A percentile compares a stretch with the other conserved stretches of the same genome.
These are phyloP conservation scores for Tokudaia muenninki DNA, from an alignment of 2,797 vertebrate species.

Conservation along the genomic window DNA sequence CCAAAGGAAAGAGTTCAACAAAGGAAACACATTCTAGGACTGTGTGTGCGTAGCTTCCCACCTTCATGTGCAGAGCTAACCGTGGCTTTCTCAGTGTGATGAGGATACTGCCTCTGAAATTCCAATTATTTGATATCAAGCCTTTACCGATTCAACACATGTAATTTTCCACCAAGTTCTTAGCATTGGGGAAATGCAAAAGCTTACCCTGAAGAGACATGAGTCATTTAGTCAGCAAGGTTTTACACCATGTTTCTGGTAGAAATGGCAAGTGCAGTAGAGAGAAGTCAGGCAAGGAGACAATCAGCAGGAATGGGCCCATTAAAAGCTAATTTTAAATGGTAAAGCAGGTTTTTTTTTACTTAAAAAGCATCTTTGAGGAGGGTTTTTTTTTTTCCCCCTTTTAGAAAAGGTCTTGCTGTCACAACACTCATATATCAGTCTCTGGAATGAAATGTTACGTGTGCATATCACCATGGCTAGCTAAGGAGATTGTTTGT, in stretches of 20 bases:
- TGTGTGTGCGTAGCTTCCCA: not conserved
- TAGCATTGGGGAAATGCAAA: slow-evolving; percentile 8
- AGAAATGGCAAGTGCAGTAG: not conserved
- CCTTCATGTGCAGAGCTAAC: not conserved
- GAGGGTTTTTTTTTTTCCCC: not conserved
- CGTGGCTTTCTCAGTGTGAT: slow-evolving; percentile 43
- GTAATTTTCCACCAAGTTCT: not conserved
- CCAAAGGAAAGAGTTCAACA: slow-evolving; percentile 4
- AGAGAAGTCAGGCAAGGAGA: not conserved
- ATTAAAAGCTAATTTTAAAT: not conserved
- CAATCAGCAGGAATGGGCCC: not conserved
- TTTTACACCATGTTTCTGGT: not conserved
- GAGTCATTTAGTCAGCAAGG: not conserved
- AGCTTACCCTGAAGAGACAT: not conserved
- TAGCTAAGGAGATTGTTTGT: not conserved
- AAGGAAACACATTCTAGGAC: not conserved
- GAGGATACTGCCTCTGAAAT: not conserved
- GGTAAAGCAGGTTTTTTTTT: not conserved
- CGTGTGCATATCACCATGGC: not conserved
- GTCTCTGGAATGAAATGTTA: not conserved
- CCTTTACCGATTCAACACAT: slow-evolving; percentile 25
- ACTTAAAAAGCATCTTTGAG: not conserved
- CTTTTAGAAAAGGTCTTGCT: not conserved
- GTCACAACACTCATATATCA: not conserved
- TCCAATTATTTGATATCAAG: slow-evolving; percentile 17